phyloP scores from a whole-genome alignment of 2,888 invertebrate genomes.

The Papilio demoleus region DNA sequence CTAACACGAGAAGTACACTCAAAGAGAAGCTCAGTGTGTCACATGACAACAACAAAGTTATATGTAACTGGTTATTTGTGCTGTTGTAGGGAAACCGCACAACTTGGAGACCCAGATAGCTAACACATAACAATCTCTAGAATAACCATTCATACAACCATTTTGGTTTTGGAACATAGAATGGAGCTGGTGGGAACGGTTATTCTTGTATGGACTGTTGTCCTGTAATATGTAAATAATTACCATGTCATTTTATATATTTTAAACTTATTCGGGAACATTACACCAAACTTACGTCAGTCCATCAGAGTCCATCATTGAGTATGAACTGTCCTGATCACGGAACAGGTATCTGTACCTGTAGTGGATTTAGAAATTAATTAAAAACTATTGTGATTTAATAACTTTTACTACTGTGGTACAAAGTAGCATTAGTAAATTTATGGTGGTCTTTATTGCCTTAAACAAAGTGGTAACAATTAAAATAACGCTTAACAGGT shows the following conservation, averaged over 20 bases:
- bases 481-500: slow-evolving; percentile 4
- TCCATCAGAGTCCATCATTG: no score
- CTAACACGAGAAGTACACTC: slow-evolving; percentile 61
- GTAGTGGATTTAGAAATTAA: no score
- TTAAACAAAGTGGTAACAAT: background rate
- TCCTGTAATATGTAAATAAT: slow-evolving; percentile 93
- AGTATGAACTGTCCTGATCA: no score
- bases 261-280: background rate
- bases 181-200: slow-evolving; percentile 94
- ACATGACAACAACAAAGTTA: slow-evolving; percentile 87
- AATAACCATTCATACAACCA: slow-evolving; percentile 92
- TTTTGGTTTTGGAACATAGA: slow-evolving; percentile 98
- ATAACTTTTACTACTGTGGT: background rate
- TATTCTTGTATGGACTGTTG: slow-evolving; percentile 91
- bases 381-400: no score
- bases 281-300: no score
- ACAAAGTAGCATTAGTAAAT: background rate
- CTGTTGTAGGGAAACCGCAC: slow-evolving; percentile 93
- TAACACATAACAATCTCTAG: no score
- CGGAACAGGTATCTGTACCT: no score
- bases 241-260: background rate
- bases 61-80: slow-evolving; percentile 94
- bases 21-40: slow-evolving; percentile 74
- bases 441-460: background rate
- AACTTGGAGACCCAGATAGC: no score